A percentile compares a stretch with the other conserved stretches of the same genome.
Conservation (phyloP, 30 jellyfish, hydroid and myxozoan genomes). For the Pelagia noctiluca region DNA sequence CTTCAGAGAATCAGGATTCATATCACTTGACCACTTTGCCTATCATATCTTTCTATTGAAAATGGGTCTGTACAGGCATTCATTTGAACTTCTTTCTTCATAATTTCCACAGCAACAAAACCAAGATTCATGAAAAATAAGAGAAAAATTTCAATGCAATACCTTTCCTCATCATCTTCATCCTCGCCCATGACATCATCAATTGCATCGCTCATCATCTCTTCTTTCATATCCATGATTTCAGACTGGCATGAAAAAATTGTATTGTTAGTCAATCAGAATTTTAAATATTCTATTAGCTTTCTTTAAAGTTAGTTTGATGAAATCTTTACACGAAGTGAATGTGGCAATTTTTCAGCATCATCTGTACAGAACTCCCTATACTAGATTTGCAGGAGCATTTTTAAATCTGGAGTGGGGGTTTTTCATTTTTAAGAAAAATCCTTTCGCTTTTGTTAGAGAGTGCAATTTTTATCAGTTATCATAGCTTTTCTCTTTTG, state of each 20-base stretch:
- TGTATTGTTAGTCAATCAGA: too few relatives aligned
- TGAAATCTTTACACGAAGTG: too few relatives aligned
- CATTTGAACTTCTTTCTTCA: too few relatives aligned
- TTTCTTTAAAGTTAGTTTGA: too few relatives aligned
- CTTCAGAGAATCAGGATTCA: too few relatives aligned
- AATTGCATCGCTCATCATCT: constrained; percentile 98
- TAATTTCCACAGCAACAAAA: too few relatives aligned
- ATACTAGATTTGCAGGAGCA: too few relatives aligned
- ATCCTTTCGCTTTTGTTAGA: not conserved
- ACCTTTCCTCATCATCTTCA: constrained; percentile 99
- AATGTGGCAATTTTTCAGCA: too few relatives aligned
- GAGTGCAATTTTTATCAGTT: not conserved
- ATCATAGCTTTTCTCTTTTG: not conserved
- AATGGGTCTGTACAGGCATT: not conserved
- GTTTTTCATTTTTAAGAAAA: not conserved
- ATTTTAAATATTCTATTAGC: too few relatives aligned
- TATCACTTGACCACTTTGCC: not conserved
- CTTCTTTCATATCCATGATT: constrained; percentile 98
- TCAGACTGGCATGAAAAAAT: constrained; percentile 61
- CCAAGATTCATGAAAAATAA: too few relatives aligned
- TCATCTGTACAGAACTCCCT: not conserved
- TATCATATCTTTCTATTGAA: not conserved
- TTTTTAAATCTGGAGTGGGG: too few relatives aligned
- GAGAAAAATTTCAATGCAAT: too few relatives aligned
- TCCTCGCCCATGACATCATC: constrained; percentile 98